Evolutionary conservation across 1,140 invertebrate genomes (phyloP).

Genomic region (Laodelphax striatellus): DNA sequence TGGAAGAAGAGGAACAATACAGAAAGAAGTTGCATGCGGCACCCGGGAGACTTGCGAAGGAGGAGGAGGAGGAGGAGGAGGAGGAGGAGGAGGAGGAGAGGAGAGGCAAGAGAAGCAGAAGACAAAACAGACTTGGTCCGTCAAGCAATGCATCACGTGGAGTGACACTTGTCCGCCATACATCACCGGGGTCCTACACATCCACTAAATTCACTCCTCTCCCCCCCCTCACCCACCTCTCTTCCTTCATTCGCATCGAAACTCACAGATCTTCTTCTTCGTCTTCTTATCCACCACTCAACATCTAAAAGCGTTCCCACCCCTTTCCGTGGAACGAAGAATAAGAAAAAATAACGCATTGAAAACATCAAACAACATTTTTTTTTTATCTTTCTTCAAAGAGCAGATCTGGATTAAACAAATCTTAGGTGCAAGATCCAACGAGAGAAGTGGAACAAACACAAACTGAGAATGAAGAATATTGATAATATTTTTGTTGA

Average conservation of each 20-base stretch:
- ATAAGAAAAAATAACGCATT: too few species aligned
- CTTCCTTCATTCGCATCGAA: neutral
- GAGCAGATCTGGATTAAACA: too few species aligned
- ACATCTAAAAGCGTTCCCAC: neutral
- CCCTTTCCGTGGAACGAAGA: too few species aligned
- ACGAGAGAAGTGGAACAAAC: too few species aligned
- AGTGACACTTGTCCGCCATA: neutral
- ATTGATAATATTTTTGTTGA: too few species aligned
- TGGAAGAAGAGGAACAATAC: neutral
- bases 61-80: neutral
- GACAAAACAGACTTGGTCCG: conserved; percentile 3
- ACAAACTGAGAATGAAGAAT: too few species aligned
- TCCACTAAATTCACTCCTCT: neutral
- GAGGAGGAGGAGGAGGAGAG: neutral
- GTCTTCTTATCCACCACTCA: neutral
- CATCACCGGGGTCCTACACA: neutral
- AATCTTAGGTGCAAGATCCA: too few species aligned
- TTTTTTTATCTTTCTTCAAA: too few species aligned
- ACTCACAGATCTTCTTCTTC: neutral
- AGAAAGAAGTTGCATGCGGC: neutral
- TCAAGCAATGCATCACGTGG: neutral
- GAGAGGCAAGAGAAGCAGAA: neutral
- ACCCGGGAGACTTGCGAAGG: neutral
- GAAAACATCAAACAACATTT: too few species aligned
- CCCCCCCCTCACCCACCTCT: neutral